A percentile compares a stretch with the other conserved stretches of the same genome.
phyloP scores from a whole-genome alignment of 2,113 vertebrate species.

The Crotophaga sulcirostris region DNA sequence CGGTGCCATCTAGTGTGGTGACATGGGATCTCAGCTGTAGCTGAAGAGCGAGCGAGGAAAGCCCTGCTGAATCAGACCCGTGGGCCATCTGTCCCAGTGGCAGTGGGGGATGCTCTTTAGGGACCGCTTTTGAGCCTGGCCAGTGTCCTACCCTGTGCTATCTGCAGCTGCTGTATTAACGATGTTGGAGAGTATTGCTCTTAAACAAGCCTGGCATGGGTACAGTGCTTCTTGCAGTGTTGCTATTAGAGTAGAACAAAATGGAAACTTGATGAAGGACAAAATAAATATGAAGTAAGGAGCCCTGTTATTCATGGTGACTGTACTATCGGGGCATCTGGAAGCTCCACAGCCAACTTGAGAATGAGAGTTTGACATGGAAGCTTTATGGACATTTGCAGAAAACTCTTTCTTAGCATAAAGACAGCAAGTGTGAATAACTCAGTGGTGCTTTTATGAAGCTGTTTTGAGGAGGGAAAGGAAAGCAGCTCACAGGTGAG shows the following conservation, averaged over 20 bases:
- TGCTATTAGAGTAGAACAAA: not conserved
- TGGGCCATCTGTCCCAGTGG: not conserved
- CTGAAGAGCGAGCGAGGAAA: not conserved
- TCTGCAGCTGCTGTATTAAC: not conserved
- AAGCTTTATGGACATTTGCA: not conserved
- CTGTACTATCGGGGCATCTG: fast-evolving
- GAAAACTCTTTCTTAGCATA: not conserved
- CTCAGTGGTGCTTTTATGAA: not conserved
- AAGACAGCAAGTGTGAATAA: not conserved
- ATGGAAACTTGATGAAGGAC: not conserved
- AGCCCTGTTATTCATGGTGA: not conserved
- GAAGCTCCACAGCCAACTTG: not conserved
- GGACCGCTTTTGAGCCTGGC: not conserved
- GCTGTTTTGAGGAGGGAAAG: not conserved
- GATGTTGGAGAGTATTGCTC: not conserved
- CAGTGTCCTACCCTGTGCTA: not conserved
- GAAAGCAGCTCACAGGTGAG: not conserved
- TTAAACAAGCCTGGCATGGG: not conserved
- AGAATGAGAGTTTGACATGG: not conserved
- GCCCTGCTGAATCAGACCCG: not conserved
- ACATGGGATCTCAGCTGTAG: not conserved
- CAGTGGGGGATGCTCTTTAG: not conserved
- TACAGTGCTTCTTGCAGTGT: not conserved
- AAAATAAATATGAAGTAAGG: not conserved
- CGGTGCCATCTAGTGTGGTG: constrained; percentile 37